Evolutionary conservation across 1,140 invertebrate species (phyloP).

Genomic region (Drosophila nasuta): DNA sequence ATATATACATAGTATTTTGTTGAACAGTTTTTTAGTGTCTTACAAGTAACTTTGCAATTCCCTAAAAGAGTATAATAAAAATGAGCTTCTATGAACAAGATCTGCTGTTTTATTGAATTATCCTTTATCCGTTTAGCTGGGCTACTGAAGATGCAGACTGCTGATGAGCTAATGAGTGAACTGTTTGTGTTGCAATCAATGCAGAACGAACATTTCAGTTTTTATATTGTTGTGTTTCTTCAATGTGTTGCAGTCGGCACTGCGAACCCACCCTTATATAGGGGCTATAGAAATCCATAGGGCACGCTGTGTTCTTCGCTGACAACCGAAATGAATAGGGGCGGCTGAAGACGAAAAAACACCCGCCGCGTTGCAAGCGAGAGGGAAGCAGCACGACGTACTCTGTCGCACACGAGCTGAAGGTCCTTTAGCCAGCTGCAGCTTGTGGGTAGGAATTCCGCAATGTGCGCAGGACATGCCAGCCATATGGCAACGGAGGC

Average conservation of each 20-base stretch:
- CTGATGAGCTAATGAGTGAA: neutral
- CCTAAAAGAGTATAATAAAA: constrained; percentile 13
- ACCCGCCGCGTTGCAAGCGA: constrained; percentile 31
- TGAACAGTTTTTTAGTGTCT: constrained; percentile 1
- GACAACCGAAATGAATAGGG: constrained; percentile 29
- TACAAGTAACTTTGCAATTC: constrained; percentile 16
- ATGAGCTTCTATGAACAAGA: constrained; percentile 18
- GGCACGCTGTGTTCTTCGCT: constrained; percentile 10
- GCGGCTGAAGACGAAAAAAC: constrained; percentile 27
- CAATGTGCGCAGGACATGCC: constrained; percentile 74
- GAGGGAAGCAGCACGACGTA: neutral
- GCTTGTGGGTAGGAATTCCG: constrained; percentile 71
- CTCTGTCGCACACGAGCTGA: constrained; percentile 16
- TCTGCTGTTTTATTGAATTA: neutral
- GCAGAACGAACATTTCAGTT: constrained; percentile 24
- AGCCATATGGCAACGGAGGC: constrained; percentile 57
- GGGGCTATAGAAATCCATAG: constrained; percentile 32
- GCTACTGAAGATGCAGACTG: neutral
- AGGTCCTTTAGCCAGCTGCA: constrained; percentile 33
- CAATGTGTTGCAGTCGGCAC: neutral
- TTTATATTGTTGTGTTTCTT: neutral
- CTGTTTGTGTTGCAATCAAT: constrained; percentile 29
- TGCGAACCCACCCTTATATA: constrained; percentile 37
- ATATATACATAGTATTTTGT: constrained; percentile 14
- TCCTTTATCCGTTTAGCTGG: neutral